Evolutionary conservation across 2,113 vertebrate genomes (phyloP).

Genomic region (Vulpes ferrilata): DNA sequence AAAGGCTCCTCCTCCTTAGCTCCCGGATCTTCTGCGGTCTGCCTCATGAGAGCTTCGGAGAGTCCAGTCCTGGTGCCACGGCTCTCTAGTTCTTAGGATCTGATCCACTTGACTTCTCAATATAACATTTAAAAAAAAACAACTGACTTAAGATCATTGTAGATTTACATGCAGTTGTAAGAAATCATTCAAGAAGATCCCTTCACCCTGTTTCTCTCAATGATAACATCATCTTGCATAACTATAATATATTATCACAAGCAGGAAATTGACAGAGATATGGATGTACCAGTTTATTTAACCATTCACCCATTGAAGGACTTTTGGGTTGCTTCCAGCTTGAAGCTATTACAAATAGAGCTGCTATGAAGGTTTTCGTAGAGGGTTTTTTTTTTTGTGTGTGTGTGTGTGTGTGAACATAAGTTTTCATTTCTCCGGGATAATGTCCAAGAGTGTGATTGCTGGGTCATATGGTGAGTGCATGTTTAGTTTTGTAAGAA

Average conservation of each 20-base stretch:
- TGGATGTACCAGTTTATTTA: neutral
- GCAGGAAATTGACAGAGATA: neutral
- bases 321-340: neutral
- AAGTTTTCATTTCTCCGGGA: slow-evolving; percentile 31
- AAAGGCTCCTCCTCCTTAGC: neutral
- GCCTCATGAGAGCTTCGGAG: neutral
- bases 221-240: neutral
- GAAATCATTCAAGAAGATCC: neutral
- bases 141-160: neutral
- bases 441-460: neutral
- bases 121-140: neutral
- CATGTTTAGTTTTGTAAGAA: neutral
- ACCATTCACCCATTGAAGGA: neutral
- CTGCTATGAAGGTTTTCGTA: neutral
- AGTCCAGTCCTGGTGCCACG: neutral
- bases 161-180: neutral
- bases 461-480: neutral
- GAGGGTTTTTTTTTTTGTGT: neutral
- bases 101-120: neutral
- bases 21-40: neutral
- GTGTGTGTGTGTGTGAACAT: neutral
- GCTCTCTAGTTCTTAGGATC: neutral
- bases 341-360: neutral
- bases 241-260: neutral
- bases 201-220: neutral